phyloP scores from a whole-genome alignment of 1,140 invertebrate species.

The Acromyrmex heyeri region DNA sequence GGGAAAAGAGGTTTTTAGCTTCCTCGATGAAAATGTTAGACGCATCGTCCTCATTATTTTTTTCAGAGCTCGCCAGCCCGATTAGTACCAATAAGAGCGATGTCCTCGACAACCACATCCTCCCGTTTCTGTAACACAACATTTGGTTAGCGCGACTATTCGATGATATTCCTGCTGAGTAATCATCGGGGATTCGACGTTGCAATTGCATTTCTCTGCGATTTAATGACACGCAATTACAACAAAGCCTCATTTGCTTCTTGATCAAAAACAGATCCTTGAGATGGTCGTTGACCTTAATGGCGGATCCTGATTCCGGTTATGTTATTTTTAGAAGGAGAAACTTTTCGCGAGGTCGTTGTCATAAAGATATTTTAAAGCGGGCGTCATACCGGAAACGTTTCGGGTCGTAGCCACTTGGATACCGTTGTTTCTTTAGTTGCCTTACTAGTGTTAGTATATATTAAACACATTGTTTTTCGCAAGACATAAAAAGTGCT shows the following conservation, averaged over 20 bases:
- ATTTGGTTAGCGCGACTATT: conserved; percentile 2
- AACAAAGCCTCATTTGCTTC: not conserved
- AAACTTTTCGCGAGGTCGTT: conserved; percentile 38
- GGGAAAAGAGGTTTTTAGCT: conserved; percentile 80
- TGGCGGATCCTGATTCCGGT: conserved; percentile 72
- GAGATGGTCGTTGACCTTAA: conserved; percentile 78
- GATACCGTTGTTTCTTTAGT: conserved; percentile 81
- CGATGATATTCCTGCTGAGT: not conserved
- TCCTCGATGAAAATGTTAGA: conserved; percentile 82
- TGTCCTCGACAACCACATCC: conserved; percentile 79
- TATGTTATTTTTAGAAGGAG: conserved; percentile 75
- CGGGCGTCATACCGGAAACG: conserved; percentile 80
- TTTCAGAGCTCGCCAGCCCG: conserved; percentile 70
- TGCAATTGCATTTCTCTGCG: not conserved
- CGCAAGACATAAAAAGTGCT: conserved; percentile 1
- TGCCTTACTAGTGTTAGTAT: not conserved
- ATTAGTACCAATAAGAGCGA: conserved; percentile 73
- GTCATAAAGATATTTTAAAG: conserved; percentile 71
- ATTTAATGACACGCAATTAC: conserved; percentile 20
- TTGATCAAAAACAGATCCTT: not conserved
- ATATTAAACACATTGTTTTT: conserved; percentile 19
- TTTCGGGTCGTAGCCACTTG: conserved; percentile 82
- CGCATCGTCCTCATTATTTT: conserved; percentile 79
- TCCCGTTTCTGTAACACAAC: conserved; percentile 60
- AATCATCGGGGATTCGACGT: not conserved